A percentile compares a stretch with the other conserved stretches of the same genome.
These are phyloP conservation scores for Lutjanus campechanus DNA, from an alignment of 2,797 vertebrate genomes.

Conservation along the genomic window DNA sequence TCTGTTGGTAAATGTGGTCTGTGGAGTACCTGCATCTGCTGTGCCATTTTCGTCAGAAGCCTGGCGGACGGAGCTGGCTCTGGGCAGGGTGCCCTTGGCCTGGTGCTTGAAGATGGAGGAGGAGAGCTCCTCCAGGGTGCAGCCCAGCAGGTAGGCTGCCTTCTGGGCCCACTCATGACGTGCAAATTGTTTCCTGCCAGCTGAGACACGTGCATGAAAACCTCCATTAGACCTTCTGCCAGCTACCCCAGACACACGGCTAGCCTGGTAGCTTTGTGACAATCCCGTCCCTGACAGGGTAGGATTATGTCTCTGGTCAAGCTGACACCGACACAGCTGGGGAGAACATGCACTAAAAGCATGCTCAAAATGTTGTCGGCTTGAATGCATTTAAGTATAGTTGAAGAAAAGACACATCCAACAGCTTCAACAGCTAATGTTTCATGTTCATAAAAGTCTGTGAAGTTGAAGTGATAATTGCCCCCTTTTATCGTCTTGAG, in stretches of 20 bases:
- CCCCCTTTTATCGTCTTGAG: constrained; percentile 37
- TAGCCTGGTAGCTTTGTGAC: constrained; percentile 57
- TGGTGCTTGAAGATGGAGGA: constrained; percentile 98
- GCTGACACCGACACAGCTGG: constrained; percentile 63
- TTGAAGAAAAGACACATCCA: background rate
- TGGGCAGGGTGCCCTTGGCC: constrained; percentile 91
- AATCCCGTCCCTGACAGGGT: constrained; percentile 65
- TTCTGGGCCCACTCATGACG: constrained; percentile 99
- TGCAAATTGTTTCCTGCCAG: constrained; percentile 97
- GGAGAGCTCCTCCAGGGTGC: constrained; percentile 96
- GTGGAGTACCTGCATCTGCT: constrained; percentile 90
- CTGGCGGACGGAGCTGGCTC: constrained; percentile 90
- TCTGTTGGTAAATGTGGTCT: constrained; percentile 61
- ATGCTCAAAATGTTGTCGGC: constrained; percentile 21
- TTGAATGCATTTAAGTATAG: constrained; percentile 18
- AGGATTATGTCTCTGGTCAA: constrained; percentile 70
- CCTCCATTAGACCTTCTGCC: constrained; percentile 79
- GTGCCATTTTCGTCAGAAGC: constrained; percentile 88
- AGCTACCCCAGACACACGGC: constrained; percentile 54
- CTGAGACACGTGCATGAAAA: constrained; percentile 87
- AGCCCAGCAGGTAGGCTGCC: constrained; percentile 97
- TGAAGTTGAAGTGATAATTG: constrained; percentile 40
- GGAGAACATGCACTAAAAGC: constrained; percentile 57
- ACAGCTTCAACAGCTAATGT: background rate
- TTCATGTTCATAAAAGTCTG: constrained; percentile 36